Conservation (phyloP, 2,113 vertebrate species). For the Eudyptes chrysolophus region DNA sequence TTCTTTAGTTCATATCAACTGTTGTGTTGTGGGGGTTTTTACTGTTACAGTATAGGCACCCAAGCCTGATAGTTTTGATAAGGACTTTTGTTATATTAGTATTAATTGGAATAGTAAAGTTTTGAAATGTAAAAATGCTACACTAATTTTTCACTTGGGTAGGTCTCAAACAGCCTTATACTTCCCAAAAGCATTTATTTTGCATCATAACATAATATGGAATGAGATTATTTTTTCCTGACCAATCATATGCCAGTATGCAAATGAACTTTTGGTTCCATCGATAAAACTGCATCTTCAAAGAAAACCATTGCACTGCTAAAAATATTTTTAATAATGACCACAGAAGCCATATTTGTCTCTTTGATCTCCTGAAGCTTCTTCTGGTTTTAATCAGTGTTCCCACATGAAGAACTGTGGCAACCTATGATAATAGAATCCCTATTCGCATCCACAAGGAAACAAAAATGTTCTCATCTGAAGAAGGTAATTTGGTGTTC, state of each 20-base stretch:
- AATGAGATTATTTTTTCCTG: neutral
- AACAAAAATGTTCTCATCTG: conserved; percentile 71
- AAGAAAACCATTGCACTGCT: conserved; percentile 78
- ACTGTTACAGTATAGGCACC: neutral
- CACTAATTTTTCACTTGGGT: neutral
- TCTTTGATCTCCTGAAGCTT: conserved; percentile 75
- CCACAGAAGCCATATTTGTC: conserved; percentile 80
- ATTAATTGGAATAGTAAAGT: neutral
- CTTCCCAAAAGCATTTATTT: neutral
- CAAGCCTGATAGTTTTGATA: neutral
- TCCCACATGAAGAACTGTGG: conserved; percentile 81
- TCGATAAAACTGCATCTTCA: conserved; percentile 77
- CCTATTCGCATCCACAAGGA: conserved; percentile 71
- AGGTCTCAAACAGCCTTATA: neutral
- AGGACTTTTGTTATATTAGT: neutral
- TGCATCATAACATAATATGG: neutral
- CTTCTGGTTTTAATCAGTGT: conserved; percentile 82
- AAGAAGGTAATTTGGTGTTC: conserved; percentile 69
- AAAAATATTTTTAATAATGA: conserved; percentile 84
- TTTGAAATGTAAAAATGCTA: neutral
- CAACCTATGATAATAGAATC: conserved; percentile 80
- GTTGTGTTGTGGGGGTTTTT: neutral
- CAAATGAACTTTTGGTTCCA: conserved; percentile 70
- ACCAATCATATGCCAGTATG: conserved; percentile 48
- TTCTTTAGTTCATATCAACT: neutral